Evolutionary conservation across 2,113 vertebrate species (phyloP), one percentile per base, ranked within the genome.

Genomic region (Actenoides hombroni): DNA sequence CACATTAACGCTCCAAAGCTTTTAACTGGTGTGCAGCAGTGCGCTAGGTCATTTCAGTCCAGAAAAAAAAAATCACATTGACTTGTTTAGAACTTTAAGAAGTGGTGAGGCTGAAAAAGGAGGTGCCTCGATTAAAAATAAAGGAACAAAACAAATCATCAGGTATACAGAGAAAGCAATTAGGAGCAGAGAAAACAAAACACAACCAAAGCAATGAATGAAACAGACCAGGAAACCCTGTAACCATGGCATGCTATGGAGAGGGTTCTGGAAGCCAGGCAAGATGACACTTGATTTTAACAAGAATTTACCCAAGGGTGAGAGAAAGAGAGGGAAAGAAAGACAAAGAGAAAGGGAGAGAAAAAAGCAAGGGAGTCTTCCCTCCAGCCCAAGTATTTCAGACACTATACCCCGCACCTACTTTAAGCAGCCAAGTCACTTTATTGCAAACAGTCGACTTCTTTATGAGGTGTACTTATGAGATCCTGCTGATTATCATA

Each of bases 171-270:
- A 98, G 98, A 97, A 97, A 95, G 97, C 96, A 97, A 97, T 97
- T 95, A 96, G 97, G 96, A 98, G 87, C 95, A 90, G 96, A 97
- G 96, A 96, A 98, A 97, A 98, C 96, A 97, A 97, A 98, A 98
- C 97, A 98, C 95, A 98, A 98, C 97, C 97, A 98, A 98, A 99
- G 98, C 97, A 97, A 98, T 98, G 98, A 96, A 98, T 98, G 98
- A 97, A 98, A 98, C 97, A 96, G 97, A 98, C 97, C 98, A 97
- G 98, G 98, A 98, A 98, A 98, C 98, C 98, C 98, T 98, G 98
- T 98, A 98, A 98, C 98, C 98, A 98, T 98, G 98, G 98, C 99
- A 99, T 99, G 99, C 99, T 99, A 98, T 98, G 98, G 98, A 98
- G 98, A 98, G 98, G 99, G 98, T 98, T 98, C 98, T 98, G 98